Conservation (phyloP, 2,888 invertebrate genomes). For the Frankliniella intonsa region DNA sequence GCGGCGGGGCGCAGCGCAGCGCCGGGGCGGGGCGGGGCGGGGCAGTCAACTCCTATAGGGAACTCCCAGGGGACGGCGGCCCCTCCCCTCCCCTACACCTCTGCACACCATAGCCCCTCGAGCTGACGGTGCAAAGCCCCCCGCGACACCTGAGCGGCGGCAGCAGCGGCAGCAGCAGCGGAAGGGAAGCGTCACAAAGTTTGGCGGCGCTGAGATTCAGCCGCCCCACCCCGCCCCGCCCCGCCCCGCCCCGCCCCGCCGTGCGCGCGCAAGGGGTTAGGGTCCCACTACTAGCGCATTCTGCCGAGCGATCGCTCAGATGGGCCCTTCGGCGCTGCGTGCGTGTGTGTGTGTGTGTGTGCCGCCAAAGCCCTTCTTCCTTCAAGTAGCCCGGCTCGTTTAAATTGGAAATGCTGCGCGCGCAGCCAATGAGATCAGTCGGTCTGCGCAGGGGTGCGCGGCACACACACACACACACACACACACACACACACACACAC, state of each 20-base stretch:
- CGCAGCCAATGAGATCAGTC: background rate
- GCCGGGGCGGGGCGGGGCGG: background rate
- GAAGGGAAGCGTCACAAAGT: background rate
- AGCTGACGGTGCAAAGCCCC: slow-evolving; percentile 9
- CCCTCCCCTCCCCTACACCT: background rate
- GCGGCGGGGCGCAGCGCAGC: background rate
- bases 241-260: background rate
- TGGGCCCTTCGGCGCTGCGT: background rate
- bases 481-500: too few species aligned
- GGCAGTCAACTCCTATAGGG: background rate
- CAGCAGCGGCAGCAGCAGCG: background rate
- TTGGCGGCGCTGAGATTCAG: background rate
- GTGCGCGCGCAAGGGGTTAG: too few species aligned
- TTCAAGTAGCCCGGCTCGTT: background rate
- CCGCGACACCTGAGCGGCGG: slow-evolving; percentile 4
- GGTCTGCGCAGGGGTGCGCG: too few species aligned
- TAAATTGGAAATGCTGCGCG: slow-evolving; percentile 9
- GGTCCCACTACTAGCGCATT: too few species aligned
- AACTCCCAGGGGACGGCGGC: background rate
- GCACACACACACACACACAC: too few species aligned
- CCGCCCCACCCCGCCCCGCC: background rate
- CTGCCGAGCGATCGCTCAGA: slow-evolving; percentile 5
- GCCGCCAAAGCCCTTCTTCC: background rate
- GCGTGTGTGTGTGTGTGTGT: background rate
- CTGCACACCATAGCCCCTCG: background rate